Base-by-base conservation (phyloP, 2,797 vertebrate species). In the Pteronotus mesoamericanus region DNA sequence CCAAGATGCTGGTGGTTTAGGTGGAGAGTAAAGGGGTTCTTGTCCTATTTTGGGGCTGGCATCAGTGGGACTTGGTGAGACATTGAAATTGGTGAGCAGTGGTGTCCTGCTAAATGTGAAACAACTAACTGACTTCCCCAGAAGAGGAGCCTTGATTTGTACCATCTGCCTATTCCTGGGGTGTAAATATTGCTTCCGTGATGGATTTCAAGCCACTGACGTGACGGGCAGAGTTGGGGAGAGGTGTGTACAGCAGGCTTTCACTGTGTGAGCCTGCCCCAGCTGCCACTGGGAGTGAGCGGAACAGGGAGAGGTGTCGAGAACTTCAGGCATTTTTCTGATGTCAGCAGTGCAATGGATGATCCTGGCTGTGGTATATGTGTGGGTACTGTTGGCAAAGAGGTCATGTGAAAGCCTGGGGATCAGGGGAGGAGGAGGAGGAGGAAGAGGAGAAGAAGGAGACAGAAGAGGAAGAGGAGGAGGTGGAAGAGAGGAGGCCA, bases 1-100 rank as follows among this genome's bases (percentile, higher is more conserved):
- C 39, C 66, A 22, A 18, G 39, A 22, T 0, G 6, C 75, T 11
- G 61, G 92, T 15, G 1, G 82, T 18, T 3, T 16, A 1, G 21
- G 61, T 7, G 1, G 10, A 66, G n/a, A 22, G 51, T 5, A 29
- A 32, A 3, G 0, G 26, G 37, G 12, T 1, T 14, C 37, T 19
- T 3, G 4, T 7, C 19, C 11, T 34, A 2, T 34, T 11, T 34
- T 21, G 34, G 37, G 77, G 61, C 57, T 26, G 6, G 44, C 1
- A 0, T 71, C 15, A 8, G 1, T 1, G 1, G 26, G 57, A 26
- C 29, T n/a, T 26, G 32, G 12, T 16, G 53, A 18, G 0, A 9
- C 48, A 9, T 9, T 3, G 16, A 69, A 15, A 15, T 8, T 4
- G 18, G 57, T 1, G 32, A 26, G 68, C 19, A 9, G 51, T 0